These are phyloP conservation scores for Drosophila buzzatii DNA, from an alignment of 2,888 invertebrate genomes.

Conservation along the genomic window DNA sequence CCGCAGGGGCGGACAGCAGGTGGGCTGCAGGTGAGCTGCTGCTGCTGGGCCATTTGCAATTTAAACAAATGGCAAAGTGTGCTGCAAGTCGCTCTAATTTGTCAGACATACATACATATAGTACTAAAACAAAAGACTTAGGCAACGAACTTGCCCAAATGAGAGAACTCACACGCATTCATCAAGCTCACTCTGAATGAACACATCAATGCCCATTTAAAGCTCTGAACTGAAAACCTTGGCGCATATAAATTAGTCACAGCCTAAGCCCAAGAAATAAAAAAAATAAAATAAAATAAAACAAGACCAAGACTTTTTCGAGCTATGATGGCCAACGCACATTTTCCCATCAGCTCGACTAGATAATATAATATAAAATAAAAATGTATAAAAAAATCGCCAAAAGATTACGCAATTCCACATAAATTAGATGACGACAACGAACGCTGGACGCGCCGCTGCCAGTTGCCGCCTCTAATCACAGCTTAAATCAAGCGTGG, in stretches of 20 bases:
- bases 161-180: constrained; percentile 54
- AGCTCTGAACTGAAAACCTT: constrained; percentile 53
- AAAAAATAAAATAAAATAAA: neutral
- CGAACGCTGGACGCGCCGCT: constrained; percentile 12
- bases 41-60: constrained; percentile 24
- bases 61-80: constrained; percentile 64
- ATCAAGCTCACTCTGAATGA: constrained; percentile 72
- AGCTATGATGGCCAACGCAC: constrained; percentile 47
- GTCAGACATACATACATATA: constrained; percentile 1
- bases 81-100: constrained; percentile 70
- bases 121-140: constrained; percentile 68
- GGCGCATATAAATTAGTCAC: constrained; percentile 74
- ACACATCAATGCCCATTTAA: constrained; percentile 79
- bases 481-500: constrained; percentile 77
- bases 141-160: constrained; percentile 44
- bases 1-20: constrained; percentile 13
- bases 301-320: neutral
- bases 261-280: constrained; percentile 21
- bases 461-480: constrained; percentile 68
- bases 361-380: neutral
- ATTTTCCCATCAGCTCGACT: constrained; percentile 66
- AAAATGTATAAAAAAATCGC: constrained; percentile 27
- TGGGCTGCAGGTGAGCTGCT: constrained; percentile 17
- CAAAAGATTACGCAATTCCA: constrained; percentile 69
- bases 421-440: constrained; percentile 69